Conservation (phyloP, 2,113 vertebrate species). For the Dromiciops gliroides region DNA sequence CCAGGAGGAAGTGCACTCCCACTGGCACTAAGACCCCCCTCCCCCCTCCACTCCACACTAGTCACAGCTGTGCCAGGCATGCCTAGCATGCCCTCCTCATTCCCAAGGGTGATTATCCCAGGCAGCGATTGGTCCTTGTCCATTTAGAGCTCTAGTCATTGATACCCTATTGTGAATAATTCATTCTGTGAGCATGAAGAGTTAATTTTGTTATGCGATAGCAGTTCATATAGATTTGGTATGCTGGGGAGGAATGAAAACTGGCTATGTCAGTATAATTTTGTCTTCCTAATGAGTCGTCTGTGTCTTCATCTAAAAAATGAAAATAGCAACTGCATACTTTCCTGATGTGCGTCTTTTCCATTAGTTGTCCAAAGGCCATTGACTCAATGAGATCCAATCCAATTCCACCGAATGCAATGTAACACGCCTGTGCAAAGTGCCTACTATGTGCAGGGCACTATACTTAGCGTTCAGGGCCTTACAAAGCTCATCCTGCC, state of each 20-base stretch:
- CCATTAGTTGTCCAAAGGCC: background rate
- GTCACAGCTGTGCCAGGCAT: background rate
- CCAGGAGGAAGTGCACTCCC: background rate
- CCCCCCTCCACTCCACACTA: background rate
- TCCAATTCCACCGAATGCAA: background rate
- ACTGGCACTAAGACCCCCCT: background rate
- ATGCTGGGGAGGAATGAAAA: background rate
- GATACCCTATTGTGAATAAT: background rate
- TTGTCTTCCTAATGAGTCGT: slow-evolving; percentile 9
- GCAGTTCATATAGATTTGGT: slow-evolving; percentile 8
- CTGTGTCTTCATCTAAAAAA: background rate
- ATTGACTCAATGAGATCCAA: background rate
- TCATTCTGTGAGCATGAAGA: background rate
- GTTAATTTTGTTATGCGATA: background rate
- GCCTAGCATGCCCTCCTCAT: background rate
- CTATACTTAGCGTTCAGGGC: background rate
- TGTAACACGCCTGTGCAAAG: background rate
- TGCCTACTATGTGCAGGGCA: background rate
- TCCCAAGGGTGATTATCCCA: background rate
- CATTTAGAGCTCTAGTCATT: background rate
- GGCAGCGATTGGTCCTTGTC: background rate
- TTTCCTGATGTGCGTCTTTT: background rate
- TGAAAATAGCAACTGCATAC: background rate
- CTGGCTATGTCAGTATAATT: background rate
- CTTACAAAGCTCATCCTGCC: background rate